Evolutionary conservation across 2,797 vertebrate genomes (phyloP), one percentile per base, ranked within the genome.

Genomic region (Sebastes variabilis): DNA sequence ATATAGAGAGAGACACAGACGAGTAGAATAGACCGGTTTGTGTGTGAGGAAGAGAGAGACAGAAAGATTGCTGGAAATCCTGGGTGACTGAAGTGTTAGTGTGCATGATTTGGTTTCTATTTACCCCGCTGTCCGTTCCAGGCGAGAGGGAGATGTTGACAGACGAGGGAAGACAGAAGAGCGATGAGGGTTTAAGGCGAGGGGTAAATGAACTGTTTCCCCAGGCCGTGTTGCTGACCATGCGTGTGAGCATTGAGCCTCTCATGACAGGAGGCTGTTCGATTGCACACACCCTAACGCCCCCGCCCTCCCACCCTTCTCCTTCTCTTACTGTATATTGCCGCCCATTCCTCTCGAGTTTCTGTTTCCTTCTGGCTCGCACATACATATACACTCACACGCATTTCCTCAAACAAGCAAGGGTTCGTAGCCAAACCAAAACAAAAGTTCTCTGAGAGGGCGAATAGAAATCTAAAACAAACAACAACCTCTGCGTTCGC

Each of bases 171-270:
- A 93, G 95, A 96, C 94, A 94, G 93, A 94, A 92, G 94, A 94
- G 93, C 92, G 89, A 93, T 93, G 94, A 95, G 92, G 93, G 93
- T 95, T 95, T 95, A 93, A 92, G 94, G 93, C 90, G 87, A 95
- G 93, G 94, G 93, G 92, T 95, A 96, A 95, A 96, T 95, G 94
- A 96, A 96, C 93, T 95, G 95, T 94, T 95, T 95, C 95, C 94
- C 92, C 94, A 90, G 95, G 95, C 95, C 90, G 91, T 93, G 93
- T 95, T 95, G 93, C 93, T 96, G 95, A 94, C 96, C 95, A 95
- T 95, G 94, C 95, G 94, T 95, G 95, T 94, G 96, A 96, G 95
- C 95, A 95, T 95, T 94, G 90, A 94, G 94, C 81, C 90, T 94
- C 91, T 93, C 88, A 83, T 94, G 95, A 95, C 94, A 95, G 94